A percentile compares a stretch with the other conserved stretches of the same genome.
phyloP scores from a whole-genome alignment of 2,797 vertebrate species.

The Acipenser oxyrinchus region DNA sequence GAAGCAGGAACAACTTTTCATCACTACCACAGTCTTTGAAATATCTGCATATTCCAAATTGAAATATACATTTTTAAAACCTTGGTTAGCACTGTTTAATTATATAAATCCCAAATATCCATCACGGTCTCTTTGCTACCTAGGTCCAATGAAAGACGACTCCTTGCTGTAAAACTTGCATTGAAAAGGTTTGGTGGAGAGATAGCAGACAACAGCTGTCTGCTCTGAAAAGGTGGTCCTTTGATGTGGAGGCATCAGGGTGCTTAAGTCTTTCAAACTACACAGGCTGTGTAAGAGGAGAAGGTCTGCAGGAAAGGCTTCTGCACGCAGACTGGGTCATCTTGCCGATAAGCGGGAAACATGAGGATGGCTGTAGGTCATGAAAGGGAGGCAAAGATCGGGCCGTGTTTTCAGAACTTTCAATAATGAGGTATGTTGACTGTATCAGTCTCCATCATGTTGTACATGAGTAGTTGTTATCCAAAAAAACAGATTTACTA shows the following conservation, averaged over 20 bases:
- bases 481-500: too few relatives aligned
- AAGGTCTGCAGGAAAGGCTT: background rate
- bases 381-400: background rate
- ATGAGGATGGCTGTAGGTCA: background rate
- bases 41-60: too few relatives aligned
- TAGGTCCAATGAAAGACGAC: conserved; percentile 16
- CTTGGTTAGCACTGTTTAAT: too few relatives aligned
- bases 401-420: background rate
- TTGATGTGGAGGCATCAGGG: conserved; percentile 17
- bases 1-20: too few relatives aligned
- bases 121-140: too few relatives aligned
- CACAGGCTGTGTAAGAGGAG: background rate
- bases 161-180: conserved; percentile 23
- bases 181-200: conserved; percentile 17
- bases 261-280: conserved; percentile 17
- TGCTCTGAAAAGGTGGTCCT: conserved; percentile 20
- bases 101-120: too few relatives aligned
- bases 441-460: too few relatives aligned
- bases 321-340: background rate
- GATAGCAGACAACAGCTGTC: conserved; percentile 42
- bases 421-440: too few relatives aligned
- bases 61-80: too few relatives aligned
- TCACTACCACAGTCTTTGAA: too few relatives aligned
- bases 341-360: background rate
- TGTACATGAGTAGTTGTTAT: too few relatives aligned